Conservation (phyloP, 2,113 vertebrate genomes). For the Odobenus rosmarus region DNA sequence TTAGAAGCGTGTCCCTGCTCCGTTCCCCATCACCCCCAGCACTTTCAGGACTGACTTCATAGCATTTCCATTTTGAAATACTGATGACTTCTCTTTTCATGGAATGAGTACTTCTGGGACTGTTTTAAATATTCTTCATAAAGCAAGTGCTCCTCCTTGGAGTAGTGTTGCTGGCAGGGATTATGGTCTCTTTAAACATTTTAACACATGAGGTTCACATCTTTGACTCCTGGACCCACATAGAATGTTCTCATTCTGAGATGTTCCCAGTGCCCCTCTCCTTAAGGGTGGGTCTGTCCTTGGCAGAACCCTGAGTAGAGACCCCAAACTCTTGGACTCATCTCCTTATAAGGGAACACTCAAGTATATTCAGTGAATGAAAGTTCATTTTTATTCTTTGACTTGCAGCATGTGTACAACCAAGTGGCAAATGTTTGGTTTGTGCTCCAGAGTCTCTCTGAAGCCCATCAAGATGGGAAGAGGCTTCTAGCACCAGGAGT, state of each 20-base stretch:
- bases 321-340: neutral
- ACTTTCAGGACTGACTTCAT: neutral
- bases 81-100: neutral
- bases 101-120: neutral
- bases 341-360: neutral
- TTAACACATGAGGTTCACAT: neutral
- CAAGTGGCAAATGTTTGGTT: accelerated
- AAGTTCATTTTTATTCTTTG: neutral
- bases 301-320: neutral
- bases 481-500: neutral
- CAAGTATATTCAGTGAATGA: neutral
- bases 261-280: neutral
- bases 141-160: neutral
- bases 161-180: neutral
- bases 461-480: neutral
- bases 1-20: neutral
- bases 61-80: neutral
- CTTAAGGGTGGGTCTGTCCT: neutral
- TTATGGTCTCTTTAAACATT: neutral
- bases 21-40: accelerated
- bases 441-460: neutral
- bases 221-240: neutral
- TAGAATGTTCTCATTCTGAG: neutral
- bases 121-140: neutral
- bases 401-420: neutral